Evolutionary conservation across 2,888 invertebrate genomes (phyloP), one percentile per base, ranked within the genome.

Genomic region (Taphrorychus bicolor): DNA sequence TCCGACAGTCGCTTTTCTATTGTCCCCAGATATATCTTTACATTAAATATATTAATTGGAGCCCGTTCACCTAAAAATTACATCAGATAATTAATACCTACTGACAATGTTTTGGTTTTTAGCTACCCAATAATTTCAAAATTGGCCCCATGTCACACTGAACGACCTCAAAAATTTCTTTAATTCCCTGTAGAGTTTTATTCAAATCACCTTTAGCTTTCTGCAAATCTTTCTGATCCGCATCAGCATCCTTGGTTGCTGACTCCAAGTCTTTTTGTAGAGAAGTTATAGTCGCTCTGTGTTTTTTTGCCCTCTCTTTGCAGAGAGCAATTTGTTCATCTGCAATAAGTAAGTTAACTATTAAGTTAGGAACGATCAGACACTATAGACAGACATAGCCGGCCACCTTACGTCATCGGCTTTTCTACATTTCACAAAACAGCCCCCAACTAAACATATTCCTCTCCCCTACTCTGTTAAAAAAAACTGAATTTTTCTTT

Each of bases 21-120:
- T 32, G 93, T 88, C 68, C 92, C 92, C 76, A 95, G 86, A 79
- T 93, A 94, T 16, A 95, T 87, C 71, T 92, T 88, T 1, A 92
- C 92, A 82, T 95, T 96, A 73, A 88, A 88, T 56, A 86, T 85
- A 59, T 89, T 91, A 48, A 95, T 88, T 14, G 86, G 86, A 4
- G 90, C 85, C 60, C 90, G 87, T 16, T 89, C 86, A 42, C 92
- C 85, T 79, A 63, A 61, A 77, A 76, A 45, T 71, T 16, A 53
- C n/a, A 23, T 24, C 14, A 24, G n/a, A 17, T n/a, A 17, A 51
- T 51, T 1, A 19, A 51, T n/a, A 11, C 9, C 19, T 17, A 51
- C 5, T 19, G 2, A 18, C 21, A 2, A 2, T 45, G n/a, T 45
- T 45, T 45, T n/a, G n/a, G n/a, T 5, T 21, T 2, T 45, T 16